These are phyloP conservation scores for Atherinosoma microstoma DNA, from an alignment of 2,797 vertebrate genomes.

Conservation along the genomic window DNA sequence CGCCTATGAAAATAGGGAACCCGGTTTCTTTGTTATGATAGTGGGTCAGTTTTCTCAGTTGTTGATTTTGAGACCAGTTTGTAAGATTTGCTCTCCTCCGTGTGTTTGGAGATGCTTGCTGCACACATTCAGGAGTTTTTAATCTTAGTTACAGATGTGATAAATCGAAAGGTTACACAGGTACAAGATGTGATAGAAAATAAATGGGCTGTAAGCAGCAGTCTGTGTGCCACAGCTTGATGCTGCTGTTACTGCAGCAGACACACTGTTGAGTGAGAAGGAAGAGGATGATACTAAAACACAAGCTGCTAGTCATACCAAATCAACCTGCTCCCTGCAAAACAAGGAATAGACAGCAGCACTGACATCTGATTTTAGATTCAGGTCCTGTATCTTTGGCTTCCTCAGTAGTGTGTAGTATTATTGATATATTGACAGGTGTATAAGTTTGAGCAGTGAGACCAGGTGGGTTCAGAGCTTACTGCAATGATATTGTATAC, in stretches of 20 bases:
- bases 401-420: not conserved
- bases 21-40: conserved; percentile 4
- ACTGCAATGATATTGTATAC: not conserved
- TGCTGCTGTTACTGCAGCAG: conserved; percentile 40
- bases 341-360: conserved; percentile 11
- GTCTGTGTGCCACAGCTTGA: conserved; percentile 43
- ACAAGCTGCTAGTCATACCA: conserved; percentile 48
- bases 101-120: conserved; percentile 6
- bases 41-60: conserved; percentile 10
- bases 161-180: conserved; percentile 30
- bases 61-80: conserved; percentile 58
- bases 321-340: conserved; percentile 36
- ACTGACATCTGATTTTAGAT: conserved; percentile 24
- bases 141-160: conserved; percentile 17
- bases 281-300: conserved; percentile 40
- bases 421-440: conserved; percentile 13
- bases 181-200: conserved; percentile 33
- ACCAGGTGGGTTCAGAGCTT: conserved; percentile 17
- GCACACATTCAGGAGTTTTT: conserved; percentile 35
- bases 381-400: conserved; percentile 6
- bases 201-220: conserved; percentile 34
- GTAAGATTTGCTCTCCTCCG: conserved; percentile 2
- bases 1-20: not conserved
- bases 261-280: conserved; percentile 25
- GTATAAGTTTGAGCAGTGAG: conserved; percentile 11